These are phyloP conservation scores for Tympanoctomys barrerae DNA, from an alignment of 2,797 vertebrate species.

Conservation along the genomic window DNA sequence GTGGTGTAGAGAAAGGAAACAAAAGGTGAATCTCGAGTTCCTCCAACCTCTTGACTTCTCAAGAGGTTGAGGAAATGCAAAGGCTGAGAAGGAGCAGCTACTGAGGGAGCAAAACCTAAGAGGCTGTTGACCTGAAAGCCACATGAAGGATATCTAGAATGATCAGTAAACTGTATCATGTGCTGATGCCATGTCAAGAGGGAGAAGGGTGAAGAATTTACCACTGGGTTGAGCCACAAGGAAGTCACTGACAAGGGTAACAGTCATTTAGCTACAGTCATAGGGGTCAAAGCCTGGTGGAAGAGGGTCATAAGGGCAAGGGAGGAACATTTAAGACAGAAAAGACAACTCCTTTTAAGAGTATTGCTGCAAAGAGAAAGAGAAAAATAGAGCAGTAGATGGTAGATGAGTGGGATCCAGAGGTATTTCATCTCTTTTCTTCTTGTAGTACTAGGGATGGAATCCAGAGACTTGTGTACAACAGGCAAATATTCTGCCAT, in stretches of 20 bases:
- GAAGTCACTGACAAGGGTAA: neutral
- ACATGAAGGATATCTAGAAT: neutral
- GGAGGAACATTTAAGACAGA: neutral
- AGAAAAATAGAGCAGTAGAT: neutral
- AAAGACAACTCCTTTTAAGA: slow-evolving; percentile 28
- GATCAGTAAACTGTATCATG: neutral
- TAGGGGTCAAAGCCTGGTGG: neutral
- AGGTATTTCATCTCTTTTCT: neutral
- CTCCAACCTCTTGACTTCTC: neutral
- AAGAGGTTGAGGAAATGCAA: neutral
- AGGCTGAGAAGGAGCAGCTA: neutral
- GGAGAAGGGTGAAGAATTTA: neutral
- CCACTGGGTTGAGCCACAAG: neutral
- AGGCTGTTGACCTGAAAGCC: neutral
- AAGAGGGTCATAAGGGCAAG: neutral
- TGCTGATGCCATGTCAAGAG: neutral
- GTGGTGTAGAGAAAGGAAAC: neutral
- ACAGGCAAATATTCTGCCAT: neutral
- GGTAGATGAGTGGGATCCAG: neutral
- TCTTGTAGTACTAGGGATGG: neutral
- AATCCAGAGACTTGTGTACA: neutral
- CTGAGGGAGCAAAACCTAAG: neutral
- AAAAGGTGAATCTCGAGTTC: slow-evolving; percentile 2
- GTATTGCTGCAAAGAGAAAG: neutral
- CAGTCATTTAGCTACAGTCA: neutral